Percentiles rank a stretch among this genome's conserved stretches.
Conservation (phyloP, 2,888 invertebrate species). For the Quadroppia sp. region DNA sequence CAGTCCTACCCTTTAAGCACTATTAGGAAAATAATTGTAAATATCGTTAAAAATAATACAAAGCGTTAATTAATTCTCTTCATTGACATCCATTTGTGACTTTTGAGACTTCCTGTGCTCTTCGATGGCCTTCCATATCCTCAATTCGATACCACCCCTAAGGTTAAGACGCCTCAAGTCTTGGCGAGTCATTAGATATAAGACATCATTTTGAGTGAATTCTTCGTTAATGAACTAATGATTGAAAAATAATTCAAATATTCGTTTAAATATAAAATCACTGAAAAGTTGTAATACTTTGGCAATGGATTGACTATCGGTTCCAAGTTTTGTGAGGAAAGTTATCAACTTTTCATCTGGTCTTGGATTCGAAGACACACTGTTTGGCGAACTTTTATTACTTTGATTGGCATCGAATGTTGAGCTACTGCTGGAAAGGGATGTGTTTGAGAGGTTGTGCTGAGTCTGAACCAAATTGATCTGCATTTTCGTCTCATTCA, state of each 20-base stretch:
- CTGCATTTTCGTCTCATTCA: constrained; percentile 66
- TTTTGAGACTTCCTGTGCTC: constrained; percentile 51
- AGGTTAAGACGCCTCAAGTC: constrained; percentile 74
- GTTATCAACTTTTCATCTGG: constrained; percentile 61
- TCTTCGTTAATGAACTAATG: constrained; percentile 65
- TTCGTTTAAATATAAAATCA: neutral
- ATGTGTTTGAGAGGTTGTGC: neutral
- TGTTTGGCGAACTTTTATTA: neutral
- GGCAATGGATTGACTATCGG: constrained; percentile 65
- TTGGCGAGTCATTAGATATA: constrained; percentile 71
- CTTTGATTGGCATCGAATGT: constrained; percentile 23
- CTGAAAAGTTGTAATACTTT: constrained; percentile 55
- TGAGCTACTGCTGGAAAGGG: constrained; percentile 8
- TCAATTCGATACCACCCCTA: constrained; percentile 75
- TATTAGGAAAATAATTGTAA: neutral
- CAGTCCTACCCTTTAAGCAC: constrained; percentile 2
- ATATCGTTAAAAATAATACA: neutral
- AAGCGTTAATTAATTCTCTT: neutral
- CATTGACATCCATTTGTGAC: neutral
- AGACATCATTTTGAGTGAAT: constrained; percentile 69
- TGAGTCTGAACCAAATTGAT: constrained; percentile 58
- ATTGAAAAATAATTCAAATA: constrained; percentile 45
- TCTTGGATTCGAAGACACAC: neutral
- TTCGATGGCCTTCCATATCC: constrained; percentile 76
- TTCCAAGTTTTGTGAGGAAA: constrained; percentile 67